These are phyloP conservation scores for Thryonomys swinderianus DNA, from an alignment of 2,113 vertebrate species.

Conservation along the genomic window DNA sequence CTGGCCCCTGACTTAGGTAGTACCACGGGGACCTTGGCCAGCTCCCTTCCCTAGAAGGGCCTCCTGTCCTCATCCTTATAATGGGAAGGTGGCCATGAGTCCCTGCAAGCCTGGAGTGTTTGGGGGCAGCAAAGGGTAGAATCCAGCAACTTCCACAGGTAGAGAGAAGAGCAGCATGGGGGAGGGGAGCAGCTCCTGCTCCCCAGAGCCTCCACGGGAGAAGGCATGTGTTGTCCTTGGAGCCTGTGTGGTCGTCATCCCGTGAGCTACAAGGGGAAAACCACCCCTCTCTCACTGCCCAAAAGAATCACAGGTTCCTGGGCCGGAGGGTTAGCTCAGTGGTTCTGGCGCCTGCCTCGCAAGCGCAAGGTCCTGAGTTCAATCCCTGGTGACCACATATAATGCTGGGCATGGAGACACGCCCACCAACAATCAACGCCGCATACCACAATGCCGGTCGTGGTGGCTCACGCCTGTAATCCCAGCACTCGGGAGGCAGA, in stretches of 20 bases:
- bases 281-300: accelerated
- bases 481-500: no score
- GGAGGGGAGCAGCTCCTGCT: background rate
- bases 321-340: no score
- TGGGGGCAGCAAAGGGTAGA: background rate
- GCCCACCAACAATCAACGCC: no score
- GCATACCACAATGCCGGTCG: no score
- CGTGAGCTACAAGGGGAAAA: background rate
- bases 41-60: background rate
- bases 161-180: background rate
- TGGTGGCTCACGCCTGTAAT: no score
- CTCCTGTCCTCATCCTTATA: background rate
- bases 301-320: no score
- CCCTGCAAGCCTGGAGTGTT: background rate
- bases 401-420: no score
- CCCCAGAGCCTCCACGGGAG: background rate
- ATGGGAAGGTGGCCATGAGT: background rate
- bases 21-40: background rate
- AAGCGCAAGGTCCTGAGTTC: no score
- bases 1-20: background rate
- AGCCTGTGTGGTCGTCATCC: background rate
- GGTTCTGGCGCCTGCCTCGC: no score
- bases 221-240: background rate
- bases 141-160: background rate
- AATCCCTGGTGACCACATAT: no score